Conservation (phyloP, 2,797 vertebrate species). For the Cuniculus paca region DNA sequence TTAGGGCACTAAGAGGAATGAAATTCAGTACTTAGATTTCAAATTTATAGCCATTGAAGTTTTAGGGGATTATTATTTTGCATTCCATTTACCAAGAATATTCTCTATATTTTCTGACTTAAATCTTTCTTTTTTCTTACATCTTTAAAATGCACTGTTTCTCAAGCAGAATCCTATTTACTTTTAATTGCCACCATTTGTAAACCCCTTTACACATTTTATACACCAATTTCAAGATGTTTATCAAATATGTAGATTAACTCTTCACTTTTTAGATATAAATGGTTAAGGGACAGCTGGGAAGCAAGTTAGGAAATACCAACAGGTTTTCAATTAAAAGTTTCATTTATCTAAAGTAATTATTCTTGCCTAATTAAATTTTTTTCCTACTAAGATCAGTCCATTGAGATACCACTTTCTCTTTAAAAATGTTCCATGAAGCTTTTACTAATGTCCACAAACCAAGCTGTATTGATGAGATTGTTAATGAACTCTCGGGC, state of each 20-base stretch:
- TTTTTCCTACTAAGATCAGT: slow-evolving; percentile 79
- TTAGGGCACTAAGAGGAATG: slow-evolving; percentile 41
- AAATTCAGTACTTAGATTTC: slow-evolving; percentile 1
- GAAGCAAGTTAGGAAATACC: slow-evolving; percentile 68
- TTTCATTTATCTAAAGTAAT: slow-evolving; percentile 84
- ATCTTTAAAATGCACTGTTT: slow-evolving; percentile 65
- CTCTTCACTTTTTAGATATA: slow-evolving; percentile 60
- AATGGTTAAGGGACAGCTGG: slow-evolving; percentile 71
- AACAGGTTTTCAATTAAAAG: slow-evolving; percentile 85
- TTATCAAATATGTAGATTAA: slow-evolving; percentile 64
- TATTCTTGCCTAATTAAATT: slow-evolving; percentile 83
- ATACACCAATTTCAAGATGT: slow-evolving; percentile 36
- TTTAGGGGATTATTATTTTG: slow-evolving; percentile 55
- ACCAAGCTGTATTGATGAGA: slow-evolving; percentile 50
- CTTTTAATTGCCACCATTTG: slow-evolving; percentile 52
- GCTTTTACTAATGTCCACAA: slow-evolving; percentile 54
- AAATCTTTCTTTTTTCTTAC: background rate
- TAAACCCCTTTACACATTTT: slow-evolving; percentile 69
- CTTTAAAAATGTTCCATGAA: slow-evolving; percentile 75
- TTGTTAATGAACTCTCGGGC: slow-evolving; percentile 74
- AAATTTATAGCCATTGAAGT: slow-evolving; percentile 8
- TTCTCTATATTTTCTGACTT: slow-evolving; percentile 33
- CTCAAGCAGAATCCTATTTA: slow-evolving; percentile 57
- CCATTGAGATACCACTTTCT: slow-evolving; percentile 69
- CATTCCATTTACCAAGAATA: slow-evolving; percentile 23